Evolutionary conservation across 2,113 vertebrate species (phyloP).

Genomic region (Tachycineta bicolor): DNA sequence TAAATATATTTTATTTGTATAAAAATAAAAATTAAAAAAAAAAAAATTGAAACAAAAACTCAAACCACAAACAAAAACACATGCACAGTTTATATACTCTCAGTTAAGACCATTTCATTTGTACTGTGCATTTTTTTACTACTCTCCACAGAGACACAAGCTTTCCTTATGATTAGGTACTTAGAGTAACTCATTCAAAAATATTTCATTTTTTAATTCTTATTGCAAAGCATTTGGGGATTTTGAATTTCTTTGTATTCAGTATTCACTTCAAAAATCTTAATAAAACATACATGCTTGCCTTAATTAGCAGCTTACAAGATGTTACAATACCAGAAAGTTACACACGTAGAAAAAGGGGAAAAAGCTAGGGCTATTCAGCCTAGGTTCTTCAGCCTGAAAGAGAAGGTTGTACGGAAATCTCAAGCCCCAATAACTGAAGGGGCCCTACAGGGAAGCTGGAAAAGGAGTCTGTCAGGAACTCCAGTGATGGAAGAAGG

Average conservation of each 20-base stretch:
- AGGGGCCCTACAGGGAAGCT: neutral
- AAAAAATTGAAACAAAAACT: neutral
- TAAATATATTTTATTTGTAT: neutral
- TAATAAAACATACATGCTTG: neutral
- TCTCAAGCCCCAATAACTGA: neutral
- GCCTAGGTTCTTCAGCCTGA: neutral
- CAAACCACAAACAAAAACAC: neutral
- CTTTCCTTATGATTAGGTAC: neutral
- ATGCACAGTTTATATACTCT: neutral
- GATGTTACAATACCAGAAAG: neutral
- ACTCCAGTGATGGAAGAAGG: neutral
- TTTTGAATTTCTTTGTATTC: neutral
- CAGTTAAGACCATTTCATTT: neutral
- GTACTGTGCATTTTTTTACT: neutral
- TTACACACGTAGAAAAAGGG: neutral
- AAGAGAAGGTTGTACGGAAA: neutral
- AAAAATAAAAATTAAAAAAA: neutral
- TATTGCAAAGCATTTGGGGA: neutral
- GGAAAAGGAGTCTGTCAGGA: neutral
- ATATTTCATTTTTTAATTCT: neutral
- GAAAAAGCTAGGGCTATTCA: neutral
- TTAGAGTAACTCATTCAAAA: neutral
- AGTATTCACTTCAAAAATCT: neutral
- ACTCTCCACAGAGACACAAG: neutral
- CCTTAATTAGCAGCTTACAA: neutral